Base-by-base conservation (phyloP, 1,140 invertebrate genomes). In the Rhopalosiphum maidis region DNA sequence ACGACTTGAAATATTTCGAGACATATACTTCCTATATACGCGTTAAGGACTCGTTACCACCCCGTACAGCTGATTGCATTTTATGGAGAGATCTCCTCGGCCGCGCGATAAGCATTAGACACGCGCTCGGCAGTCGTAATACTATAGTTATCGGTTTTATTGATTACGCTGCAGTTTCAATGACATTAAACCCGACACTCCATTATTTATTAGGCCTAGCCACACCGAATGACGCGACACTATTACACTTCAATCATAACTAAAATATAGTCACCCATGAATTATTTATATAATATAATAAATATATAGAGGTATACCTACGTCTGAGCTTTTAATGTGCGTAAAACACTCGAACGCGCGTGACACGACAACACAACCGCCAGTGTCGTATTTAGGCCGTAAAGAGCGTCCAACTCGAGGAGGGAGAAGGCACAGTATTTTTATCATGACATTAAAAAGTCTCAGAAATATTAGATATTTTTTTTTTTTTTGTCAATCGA, bases 111-210 rank as follows among this genome's bases (percentile, higher is more conserved):
- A 68, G 60, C 60, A 68, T 68, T n/a, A 68, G 60, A 30, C 60
- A 30, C 60, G 60, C 8, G 25, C 2, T 23, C 4, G 60, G 9
- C 60, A n/a, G 18, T 77, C 30, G 60, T 15, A n/a, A 5, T 60
- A 60, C 18, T n/a, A n/a, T 18, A 5, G 30, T 77, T n/a, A 77
- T 77, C n/a, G 60, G 60, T 77, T 77, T 77, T n/a, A 77, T 77
- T 77, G 60, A n/a, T 77, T 77, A 77, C 60, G 60, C 60, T 77
- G 60, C 60, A n/a, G 30, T 77, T 77, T 77, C 60, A n/a, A 30
- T 77, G 60, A 77, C 15, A 77, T 77, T n/a, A 77, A n/a, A n/a
- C n/a, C n/a, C 60, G 60, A 77, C 60, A 77, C 60, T 77, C 60
- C 18, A n/a, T 77, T 77, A 77, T 77, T 77, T 77, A 77, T 77